A percentile compares a stretch with the other conserved stretches of the same genome.
Evolutionary conservation across 2,113 vertebrate genomes (phyloP).

Genomic region (Notothenia rossii): DNA sequence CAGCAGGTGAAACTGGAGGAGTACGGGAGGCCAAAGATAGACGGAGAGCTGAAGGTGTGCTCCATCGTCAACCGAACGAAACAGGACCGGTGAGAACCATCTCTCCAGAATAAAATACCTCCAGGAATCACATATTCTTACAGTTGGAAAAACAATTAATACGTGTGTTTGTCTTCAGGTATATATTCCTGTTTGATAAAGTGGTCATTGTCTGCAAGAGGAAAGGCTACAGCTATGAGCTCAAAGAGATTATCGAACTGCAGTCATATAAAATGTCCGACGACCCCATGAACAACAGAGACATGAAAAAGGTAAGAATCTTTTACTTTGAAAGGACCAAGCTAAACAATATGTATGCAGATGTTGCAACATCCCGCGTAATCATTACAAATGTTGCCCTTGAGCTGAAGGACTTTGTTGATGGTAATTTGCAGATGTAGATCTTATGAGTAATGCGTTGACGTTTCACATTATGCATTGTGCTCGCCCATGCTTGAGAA

Average conservation of each 20-base stretch:
- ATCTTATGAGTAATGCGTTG: constrained; percentile 54
- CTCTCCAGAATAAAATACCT: background rate
- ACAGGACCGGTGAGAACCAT: constrained; percentile 91
- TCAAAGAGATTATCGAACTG: constrained; percentile 97
- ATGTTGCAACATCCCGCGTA: constrained; percentile 29
- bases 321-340: background rate
- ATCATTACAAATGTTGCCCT: constrained; percentile 60
- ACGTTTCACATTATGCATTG: constrained; percentile 46
- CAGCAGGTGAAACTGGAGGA: constrained; percentile 97
- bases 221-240: constrained; percentile 95
- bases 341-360: background rate
- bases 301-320: constrained; percentile 92
- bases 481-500: constrained; percentile 61
- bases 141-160: background rate
- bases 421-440: constrained; percentile 63
- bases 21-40: constrained; percentile 96
- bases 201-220: constrained; percentile 98
- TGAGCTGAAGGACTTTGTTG: constrained; percentile 57
- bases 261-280: constrained; percentile 96
- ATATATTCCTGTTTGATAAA: constrained; percentile 98
- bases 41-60: constrained; percentile 95
- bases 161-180: constrained; percentile 82
- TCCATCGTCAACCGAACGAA: constrained; percentile 96
- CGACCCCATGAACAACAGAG: constrained; percentile 96
- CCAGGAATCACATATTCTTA: background rate